Base-by-base conservation (phyloP, 2,888 invertebrate species). In the Criorhina ranunculi region DNA sequence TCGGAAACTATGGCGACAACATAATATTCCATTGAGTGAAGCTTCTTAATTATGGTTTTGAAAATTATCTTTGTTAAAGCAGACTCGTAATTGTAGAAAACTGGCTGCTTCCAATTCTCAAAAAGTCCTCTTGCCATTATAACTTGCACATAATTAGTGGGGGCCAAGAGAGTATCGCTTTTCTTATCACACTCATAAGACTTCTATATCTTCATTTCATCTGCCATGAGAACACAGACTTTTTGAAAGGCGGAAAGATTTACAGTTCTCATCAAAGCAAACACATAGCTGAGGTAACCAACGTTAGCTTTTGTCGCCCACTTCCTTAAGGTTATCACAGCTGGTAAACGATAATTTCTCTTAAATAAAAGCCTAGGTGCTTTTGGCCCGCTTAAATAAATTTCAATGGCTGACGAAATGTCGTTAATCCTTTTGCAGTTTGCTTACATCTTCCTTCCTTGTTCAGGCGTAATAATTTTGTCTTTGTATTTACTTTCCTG, bases 141-240 rank as follows among this genome's bases (percentile, higher is more conserved):
- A 7, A 55, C 35, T 35, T 55, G 55, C 0, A 55, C 77, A 37
- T 78, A 78, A 44, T 78, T 69, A 17, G 77, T 51, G 15, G 60
- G 77, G 6, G 31, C 7, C 31, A 77, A 51, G 19, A 77, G 35
- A n/a, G 62, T 60, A 59, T 77, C 55, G 42, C 15, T 77, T 46
- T 69, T 69, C 17, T 44, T n/a, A 24, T 77, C 67, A 9, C 62
- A 77, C 42, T 77, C 69, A 29, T 62, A 69, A 5, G 62, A 62
- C 55, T 49, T 46, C 51, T 70, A 60, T 29, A 77, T 49, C 46
- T 77, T 77, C 62, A 69, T 77, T 46, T 77, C 53, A 44, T 77
- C 77, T 24, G 60, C 42, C 40, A 78, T 53, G 35, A 72, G 42
- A 5, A 70, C 31, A 29, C 78, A 78, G 9, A 70, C 46, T 53